A percentile compares a stretch with the other conserved stretches of the same genome.
These are phyloP conservation scores for Apocrypta bakeri DNA, from an alignment of 1,140 invertebrate species.

Conservation along the genomic window DNA sequence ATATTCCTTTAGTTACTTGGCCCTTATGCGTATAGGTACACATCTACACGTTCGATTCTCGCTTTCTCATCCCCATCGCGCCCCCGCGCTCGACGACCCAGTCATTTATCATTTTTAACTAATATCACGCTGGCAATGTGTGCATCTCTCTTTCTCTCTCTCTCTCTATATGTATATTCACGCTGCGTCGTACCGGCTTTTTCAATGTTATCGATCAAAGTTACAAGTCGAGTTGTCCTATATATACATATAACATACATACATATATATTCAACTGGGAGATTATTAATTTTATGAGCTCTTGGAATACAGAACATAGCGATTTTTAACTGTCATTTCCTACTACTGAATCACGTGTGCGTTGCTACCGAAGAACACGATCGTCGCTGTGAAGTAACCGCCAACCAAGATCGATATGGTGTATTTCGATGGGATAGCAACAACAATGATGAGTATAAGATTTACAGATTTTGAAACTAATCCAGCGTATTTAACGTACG, in stretches of 20 bases:
- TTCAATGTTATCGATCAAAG: conserved; percentile 41
- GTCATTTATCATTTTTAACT: conserved; percentile 49
- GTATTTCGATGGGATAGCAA: background rate
- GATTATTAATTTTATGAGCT: conserved; percentile 43
- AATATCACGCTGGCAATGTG: background rate
- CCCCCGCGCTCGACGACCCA: background rate
- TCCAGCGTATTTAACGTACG: background rate
- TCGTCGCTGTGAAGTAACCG: background rate
- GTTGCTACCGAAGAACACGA: background rate
- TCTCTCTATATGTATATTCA: background rate
- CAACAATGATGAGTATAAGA: background rate
- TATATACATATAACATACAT: too few relatives aligned
- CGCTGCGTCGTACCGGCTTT: background rate
- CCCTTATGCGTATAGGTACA: background rate
- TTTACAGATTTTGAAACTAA: background rate
- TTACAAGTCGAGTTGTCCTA: background rate
- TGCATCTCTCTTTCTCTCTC: background rate
- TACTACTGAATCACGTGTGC: background rate
- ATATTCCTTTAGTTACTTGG: background rate
- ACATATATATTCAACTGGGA: background rate
- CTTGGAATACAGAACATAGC: background rate
- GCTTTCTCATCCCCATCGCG: background rate
- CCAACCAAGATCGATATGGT: background rate
- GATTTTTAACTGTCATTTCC: conserved; percentile 14
- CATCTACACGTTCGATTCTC: background rate